Conservation (phyloP, 2,888 invertebrate genomes). For the Heliconius cydno region DNA sequence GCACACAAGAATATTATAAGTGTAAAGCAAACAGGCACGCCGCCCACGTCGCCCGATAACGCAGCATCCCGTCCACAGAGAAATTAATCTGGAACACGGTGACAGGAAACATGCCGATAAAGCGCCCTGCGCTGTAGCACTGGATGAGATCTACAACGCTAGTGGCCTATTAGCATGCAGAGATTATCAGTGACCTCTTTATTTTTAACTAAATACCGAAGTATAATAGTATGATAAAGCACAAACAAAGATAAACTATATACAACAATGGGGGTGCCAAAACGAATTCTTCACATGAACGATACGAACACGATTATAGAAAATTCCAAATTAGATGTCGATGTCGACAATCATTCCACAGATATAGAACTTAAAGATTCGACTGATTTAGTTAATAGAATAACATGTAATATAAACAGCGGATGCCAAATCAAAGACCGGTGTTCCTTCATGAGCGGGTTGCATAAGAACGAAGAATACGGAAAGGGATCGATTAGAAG, state of each 20-base stretch:
- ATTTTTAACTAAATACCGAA: slow-evolving; percentile 16
- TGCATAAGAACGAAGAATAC: slow-evolving; percentile 69
- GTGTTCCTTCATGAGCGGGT: slow-evolving; percentile 59
- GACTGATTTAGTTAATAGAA: slow-evolving; percentile 78
- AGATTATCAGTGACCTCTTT: slow-evolving; percentile 66
- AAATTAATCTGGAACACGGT: slow-evolving; percentile 76
- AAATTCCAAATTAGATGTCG: slow-evolving; percentile 55
- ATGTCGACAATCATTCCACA: slow-evolving; percentile 68
- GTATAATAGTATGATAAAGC: slow-evolving; percentile 35
- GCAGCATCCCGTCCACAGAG: slow-evolving; percentile 73
- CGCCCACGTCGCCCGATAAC: slow-evolving; percentile 76
- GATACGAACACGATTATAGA: slow-evolving; percentile 50
- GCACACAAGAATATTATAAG: slow-evolving; percentile 77
- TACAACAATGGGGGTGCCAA: slow-evolving; percentile 41
- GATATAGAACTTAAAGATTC: slow-evolving; percentile 58
- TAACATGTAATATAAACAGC: slow-evolving; percentile 61
- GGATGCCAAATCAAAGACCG: slow-evolving; percentile 64
- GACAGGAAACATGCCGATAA: slow-evolving; percentile 76
- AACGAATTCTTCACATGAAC: slow-evolving; percentile 37
- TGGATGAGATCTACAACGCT: slow-evolving; percentile 48
- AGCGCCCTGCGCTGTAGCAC: slow-evolving; percentile 53
- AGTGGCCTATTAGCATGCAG: slow-evolving; percentile 60
- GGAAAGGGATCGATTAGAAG: slow-evolving; percentile 71
- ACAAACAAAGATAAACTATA: slow-evolving; percentile 24
- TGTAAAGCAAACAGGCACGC: slow-evolving; percentile 70